These are phyloP conservation scores for Sebastes kiyomatsui DNA, from an alignment of 2,797 vertebrate genomes.

Conservation along the genomic window DNA sequence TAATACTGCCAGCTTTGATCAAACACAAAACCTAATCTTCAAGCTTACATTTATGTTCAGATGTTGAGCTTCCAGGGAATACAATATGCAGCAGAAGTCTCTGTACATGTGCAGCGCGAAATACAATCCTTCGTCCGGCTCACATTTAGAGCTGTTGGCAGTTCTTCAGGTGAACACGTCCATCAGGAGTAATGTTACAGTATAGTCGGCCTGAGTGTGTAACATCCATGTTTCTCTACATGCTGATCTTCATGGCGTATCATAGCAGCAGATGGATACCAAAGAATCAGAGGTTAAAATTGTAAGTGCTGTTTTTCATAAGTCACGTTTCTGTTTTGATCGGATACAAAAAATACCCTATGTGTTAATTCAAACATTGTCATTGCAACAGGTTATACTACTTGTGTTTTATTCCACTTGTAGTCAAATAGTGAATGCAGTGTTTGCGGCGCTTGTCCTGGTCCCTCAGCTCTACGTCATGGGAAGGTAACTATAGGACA, in stretches of 20 bases:
- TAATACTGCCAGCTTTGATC: not conserved
- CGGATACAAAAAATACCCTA: not conserved
- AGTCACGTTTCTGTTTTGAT: not conserved
- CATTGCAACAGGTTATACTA: not conserved
- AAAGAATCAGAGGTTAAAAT: conserved; percentile 75
- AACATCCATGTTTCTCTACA: conserved; percentile 79
- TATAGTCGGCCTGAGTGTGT: not conserved
- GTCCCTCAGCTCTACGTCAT: conserved; percentile 81
- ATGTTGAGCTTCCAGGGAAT: not conserved
- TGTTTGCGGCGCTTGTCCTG: conserved; percentile 74
- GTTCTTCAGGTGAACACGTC: not conserved
- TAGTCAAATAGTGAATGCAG: conserved; percentile 81
- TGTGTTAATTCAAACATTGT: not conserved
- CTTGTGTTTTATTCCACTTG: conserved; percentile 2
- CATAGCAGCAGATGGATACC: conserved; percentile 81
- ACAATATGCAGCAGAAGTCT: conserved; percentile 1
- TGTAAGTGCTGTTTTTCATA: conserved; percentile 68
- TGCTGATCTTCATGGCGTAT: conserved; percentile 78
- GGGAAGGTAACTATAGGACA: conserved; percentile 68
- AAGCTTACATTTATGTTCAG: not conserved
- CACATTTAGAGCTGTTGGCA: conserved; percentile 8
- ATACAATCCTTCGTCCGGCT: conserved; percentile 46
- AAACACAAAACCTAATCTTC: not conserved
- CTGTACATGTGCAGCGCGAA: conserved; percentile 37
- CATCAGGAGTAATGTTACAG: not conserved